Percentiles rank a stretch among this genome's conserved stretches.
Evolutionary conservation across 2,888 invertebrate genomes (phyloP).

Genomic region (Trypoxylon attenuatum): DNA sequence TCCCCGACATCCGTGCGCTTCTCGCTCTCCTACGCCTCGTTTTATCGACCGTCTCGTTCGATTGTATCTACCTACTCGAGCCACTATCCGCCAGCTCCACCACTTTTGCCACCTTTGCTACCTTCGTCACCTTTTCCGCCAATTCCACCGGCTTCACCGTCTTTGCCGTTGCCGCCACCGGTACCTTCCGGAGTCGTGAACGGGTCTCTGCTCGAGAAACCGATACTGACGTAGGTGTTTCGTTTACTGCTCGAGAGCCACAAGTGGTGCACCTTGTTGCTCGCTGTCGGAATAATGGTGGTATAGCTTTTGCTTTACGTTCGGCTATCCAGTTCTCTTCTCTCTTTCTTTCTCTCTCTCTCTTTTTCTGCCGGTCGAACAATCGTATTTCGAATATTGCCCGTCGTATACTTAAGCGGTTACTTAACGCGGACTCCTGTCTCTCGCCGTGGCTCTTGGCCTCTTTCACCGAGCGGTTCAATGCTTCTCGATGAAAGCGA

Average conservation of each 20-base stretch:
- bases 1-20: constrained; percentile 32
- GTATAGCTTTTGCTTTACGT: constrained; percentile 5
- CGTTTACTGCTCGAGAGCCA: constrained; percentile 38
- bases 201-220: constrained; percentile 15
- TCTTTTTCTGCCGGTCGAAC: too few species aligned
- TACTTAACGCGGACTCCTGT: not conserved
- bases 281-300: constrained; percentile 32
- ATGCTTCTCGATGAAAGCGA: too few species aligned
- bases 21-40: constrained; percentile 29
- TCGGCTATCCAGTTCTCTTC: constrained; percentile 15
- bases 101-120: not conserved
- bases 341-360: too few species aligned
- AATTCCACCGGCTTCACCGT: not conserved
- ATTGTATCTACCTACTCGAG: constrained; percentile 46
- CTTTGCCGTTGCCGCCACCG: constrained; percentile 12
- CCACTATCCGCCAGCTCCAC: not conserved
- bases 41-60: constrained; percentile 50
- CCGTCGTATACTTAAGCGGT: not conserved
- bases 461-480: not conserved
- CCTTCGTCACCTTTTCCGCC: constrained; percentile 19
- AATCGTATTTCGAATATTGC: constrained; percentile 5
- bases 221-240: constrained; percentile 49
- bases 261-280: constrained; percentile 53
- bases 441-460: not conserved
- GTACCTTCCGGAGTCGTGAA: constrained; percentile 6